Conservation (phyloP, 1,140 invertebrate genomes). For the Colletes gigas region DNA sequence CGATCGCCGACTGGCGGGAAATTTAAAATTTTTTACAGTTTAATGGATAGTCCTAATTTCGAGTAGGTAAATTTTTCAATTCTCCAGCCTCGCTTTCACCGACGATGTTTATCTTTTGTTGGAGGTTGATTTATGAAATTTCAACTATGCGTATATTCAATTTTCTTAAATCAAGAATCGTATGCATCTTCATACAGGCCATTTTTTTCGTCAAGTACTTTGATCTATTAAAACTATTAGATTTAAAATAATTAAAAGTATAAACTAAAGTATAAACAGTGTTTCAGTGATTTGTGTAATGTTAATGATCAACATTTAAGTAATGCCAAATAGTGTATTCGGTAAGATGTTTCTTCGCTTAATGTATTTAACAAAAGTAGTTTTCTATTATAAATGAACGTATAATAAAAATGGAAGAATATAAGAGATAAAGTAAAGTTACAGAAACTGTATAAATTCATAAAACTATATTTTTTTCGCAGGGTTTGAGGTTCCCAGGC, state of each 20-base stretch:
- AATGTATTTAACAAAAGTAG: no score
- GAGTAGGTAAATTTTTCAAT: neutral
- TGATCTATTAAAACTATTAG: neutral
- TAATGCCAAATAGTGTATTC: no score
- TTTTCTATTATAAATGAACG: neutral
- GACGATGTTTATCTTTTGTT: conserved; percentile 29
- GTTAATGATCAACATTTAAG: no score
- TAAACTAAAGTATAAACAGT: neutral
- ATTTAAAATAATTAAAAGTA: no score
- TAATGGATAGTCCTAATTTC: neutral
- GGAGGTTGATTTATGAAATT: conserved; percentile 1
- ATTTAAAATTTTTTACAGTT: conserved; percentile 50
- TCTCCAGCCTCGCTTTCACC: neutral
- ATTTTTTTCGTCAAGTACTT: neutral
- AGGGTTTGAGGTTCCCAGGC: conserved; percentile 82
- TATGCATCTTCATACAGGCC: neutral
- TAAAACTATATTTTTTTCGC: conserved; percentile 63
- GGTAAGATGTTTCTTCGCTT: no score
- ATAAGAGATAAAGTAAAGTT: neutral
- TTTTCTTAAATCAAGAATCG: neutral
- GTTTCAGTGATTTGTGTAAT: neutral
- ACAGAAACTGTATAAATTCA: neutral
- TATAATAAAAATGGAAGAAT: neutral
- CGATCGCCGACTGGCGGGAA: conserved; percentile 66
- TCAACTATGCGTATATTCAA: conserved; percentile 12